Base-by-base conservation (phyloP, 2,888 invertebrate genomes). In the Tachina grossa region DNA sequence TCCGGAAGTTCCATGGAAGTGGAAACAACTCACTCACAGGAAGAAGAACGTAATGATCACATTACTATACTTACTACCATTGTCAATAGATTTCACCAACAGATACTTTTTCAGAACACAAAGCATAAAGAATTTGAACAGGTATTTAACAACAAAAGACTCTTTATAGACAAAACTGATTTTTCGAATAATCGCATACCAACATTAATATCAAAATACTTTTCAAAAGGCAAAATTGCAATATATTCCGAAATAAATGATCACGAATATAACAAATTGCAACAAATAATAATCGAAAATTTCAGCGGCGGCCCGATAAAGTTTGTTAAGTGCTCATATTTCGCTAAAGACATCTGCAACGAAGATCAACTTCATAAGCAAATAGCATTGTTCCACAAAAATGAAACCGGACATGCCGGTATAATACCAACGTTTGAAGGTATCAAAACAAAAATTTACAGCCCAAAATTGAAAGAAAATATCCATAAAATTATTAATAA, bases 61-160 rank as follows among this genome's bases (percentile, higher is more conserved):
- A n/a, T n/a, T n/a, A n/a, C n/a, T n/a, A n/a, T n/a, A n/a, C n/a
- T n/a, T n/a, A n/a, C n/a, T n/a, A n/a, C n/a, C n/a, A n/a, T n/a
- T n/a, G n/a, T n/a, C n/a, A n/a, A n/a, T n/a, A n/a, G n/a, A 59
- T 74, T 74, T 31, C 61, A 22, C 11, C 22, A 75, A 63, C 61
- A 75, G 39, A 74, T 59, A 47, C 22, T 75, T 53, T 76, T 76
- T 45, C 68, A 57, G 39, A n/a, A 74, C 39, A 74, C 16, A 61
- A 74, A 74, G 39, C 61, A 31, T 41, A 61, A 74, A 49, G 47
- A 74, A 49, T 74, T 11, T 43, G 61, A 74, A 51, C 45, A 47
- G 8, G 31, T 66, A 41, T 53, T 68, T 19, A 53, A 53, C 68
- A 51, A 69, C 41, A 69, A 41, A 51, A 53, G 68, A 53, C 11